Evolutionary conservation across 2,888 invertebrate species (phyloP).

Genomic region (Anorthoa munda): DNA sequence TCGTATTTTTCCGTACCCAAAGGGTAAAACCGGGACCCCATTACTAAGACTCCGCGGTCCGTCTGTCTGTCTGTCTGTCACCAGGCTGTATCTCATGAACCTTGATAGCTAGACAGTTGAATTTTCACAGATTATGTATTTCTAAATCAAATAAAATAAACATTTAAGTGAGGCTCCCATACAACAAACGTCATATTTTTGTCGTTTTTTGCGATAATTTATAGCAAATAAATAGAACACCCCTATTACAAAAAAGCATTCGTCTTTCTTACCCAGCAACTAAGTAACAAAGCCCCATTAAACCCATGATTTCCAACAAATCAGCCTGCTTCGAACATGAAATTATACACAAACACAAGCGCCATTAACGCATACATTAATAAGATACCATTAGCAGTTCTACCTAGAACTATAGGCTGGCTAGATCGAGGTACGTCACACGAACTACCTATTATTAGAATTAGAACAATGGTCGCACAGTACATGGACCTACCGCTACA

Average conservation of each 20-base stretch:
- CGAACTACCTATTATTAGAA: conserved; percentile 67
- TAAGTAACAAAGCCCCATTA: conserved; percentile 7
- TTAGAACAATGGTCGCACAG: conserved; percentile 68
- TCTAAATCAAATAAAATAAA: no score
- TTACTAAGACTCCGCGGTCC: no score
- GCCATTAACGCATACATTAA: conserved; percentile 40
- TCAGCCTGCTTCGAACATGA: background rate
- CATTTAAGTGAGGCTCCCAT: no score
- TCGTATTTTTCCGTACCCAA: no score
- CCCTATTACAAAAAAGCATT: background rate
- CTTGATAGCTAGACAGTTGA: no score
- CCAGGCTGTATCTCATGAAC: no score
- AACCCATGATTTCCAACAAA: conserved; percentile 6
- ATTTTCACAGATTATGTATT: no score
- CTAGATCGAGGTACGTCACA: conserved; percentile 66
- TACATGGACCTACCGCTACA: conserved; percentile 50
- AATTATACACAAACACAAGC: conserved; percentile 36
- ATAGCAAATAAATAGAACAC: no score
- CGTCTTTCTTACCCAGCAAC: background rate
- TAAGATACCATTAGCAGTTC: conserved; percentile 55
- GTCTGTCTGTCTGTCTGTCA: no score
- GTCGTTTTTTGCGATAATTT: no score
- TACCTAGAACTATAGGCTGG: conserved; percentile 59
- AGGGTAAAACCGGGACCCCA: no score
- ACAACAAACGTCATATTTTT: no score